These are phyloP conservation scores for Deroplatys truncata DNA, from an alignment of 2,888 invertebrate species.

Conservation along the genomic window DNA sequence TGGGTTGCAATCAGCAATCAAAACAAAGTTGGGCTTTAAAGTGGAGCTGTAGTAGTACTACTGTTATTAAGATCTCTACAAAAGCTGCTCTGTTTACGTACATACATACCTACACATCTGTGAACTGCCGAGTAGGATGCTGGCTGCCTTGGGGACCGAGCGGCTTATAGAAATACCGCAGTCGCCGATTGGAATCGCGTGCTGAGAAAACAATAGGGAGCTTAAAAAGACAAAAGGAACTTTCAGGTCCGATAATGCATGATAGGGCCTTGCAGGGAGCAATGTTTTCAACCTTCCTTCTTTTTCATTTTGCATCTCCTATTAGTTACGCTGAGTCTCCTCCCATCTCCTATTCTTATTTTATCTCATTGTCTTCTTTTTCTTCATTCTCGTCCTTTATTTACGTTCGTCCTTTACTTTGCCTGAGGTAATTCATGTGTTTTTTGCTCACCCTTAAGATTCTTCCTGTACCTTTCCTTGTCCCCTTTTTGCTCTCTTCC, in stretches of 20 bases:
- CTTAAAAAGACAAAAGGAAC: not conserved
- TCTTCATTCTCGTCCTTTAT: not conserved
- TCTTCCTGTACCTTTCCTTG: not conserved
- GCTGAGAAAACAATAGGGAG: not conserved
- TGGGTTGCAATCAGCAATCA: too few species aligned
- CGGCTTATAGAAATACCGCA: not conserved
- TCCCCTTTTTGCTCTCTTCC: too few species aligned
- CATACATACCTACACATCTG: too few species aligned
- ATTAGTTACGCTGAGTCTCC: too few species aligned
- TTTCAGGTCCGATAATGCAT: not conserved
- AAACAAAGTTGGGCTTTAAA: too few species aligned
- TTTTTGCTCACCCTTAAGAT: not conserved
- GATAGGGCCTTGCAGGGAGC: not conserved
- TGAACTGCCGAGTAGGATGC: not conserved
- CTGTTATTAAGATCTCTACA: not conserved
- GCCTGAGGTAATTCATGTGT: not conserved
- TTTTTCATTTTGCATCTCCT: not conserved
- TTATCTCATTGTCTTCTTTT: not conserved
- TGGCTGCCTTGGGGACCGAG: not conserved
- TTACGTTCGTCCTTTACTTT: not conserved
- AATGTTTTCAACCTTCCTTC: not conserved
- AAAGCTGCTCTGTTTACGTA: not conserved
- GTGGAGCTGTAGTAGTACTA: not conserved
- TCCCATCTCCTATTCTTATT: not conserved
- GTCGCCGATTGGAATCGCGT: not conserved